Conservation (phyloP, 1,140 invertebrate genomes). For the Drosophila bifasciata region DNA sequence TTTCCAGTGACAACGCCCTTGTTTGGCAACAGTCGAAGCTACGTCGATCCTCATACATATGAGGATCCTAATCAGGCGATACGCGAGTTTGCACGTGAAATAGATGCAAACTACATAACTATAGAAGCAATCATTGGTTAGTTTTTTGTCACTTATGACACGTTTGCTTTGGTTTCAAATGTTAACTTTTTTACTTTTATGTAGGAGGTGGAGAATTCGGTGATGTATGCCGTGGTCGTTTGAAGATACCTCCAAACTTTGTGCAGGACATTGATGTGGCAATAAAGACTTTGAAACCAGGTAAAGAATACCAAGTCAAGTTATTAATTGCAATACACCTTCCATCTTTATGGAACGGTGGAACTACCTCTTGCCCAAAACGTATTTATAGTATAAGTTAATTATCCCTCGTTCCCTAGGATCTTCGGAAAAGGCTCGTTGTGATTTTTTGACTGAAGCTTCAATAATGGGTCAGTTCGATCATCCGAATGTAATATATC, state of each 20-base stretch:
- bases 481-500: slow-evolving; percentile 99
- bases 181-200: background rate
- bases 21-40: slow-evolving; percentile 95
- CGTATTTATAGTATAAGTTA: too few species aligned
- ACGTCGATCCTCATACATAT: slow-evolving; percentile 99
- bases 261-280: slow-evolving; percentile 96
- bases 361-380: too few species aligned
- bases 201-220: slow-evolving; percentile 97
- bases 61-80: slow-evolving; percentile 99
- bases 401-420: slow-evolving; percentile 77
- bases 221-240: slow-evolving; percentile 97
- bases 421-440: slow-evolving; percentile 96
- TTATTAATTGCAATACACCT: too few species aligned
- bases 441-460: slow-evolving; percentile 98
- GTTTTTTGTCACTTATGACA: slow-evolving; percentile 5
- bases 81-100: slow-evolving; percentile 97
- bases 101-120: slow-evolving; percentile 98
- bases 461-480: slow-evolving; percentile 99
- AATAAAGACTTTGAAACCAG: slow-evolving; percentile 98
- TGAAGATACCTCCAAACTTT: slow-evolving; percentile 93
- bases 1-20: slow-evolving; percentile 96
- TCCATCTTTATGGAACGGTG: too few species aligned
- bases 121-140: slow-evolving; percentile 98
- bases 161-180: slow-evolving; percentile 2
- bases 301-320: slow-evolving; percentile 24